Evolutionary conservation across 2,888 invertebrate genomes (phyloP), one percentile per base, ranked within the genome.

Genomic region (Hybos culiciformis): DNA sequence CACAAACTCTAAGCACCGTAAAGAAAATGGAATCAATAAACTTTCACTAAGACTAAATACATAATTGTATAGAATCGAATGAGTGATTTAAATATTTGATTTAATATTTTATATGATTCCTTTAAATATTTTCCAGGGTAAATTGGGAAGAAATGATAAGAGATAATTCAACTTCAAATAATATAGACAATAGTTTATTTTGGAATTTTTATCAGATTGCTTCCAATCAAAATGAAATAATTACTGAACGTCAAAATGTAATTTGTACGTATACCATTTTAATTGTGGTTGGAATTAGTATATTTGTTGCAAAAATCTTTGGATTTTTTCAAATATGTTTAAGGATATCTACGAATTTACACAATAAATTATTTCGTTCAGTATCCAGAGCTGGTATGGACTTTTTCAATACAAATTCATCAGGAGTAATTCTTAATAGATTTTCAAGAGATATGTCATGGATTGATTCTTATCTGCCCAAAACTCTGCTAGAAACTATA

Each of bases 361-460:
- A 90, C 58, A 76, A 82, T 52, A 67, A 59, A 4, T 83, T 88
- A 74, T 85, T 90, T 56, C 71, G 75, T 45, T 71, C 72, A 1
- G 71, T 83, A 0, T 72, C 79, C 1, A 66, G 73, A 48, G 73
- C 82, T 0, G 78, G 78, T 1, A 80, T 85, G 71, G 62, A 73
- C 17, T 88, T 88, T 68, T 88, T 88, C 60, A 81, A 86, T 54
- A 72, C 67, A 1, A 88, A 87, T 65, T 80, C 85, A 7, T 75
- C 77, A 48, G 80, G 80, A 14, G 57, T 67, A 42, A 73, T 81
- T 47, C 59, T 81, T 34, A 81, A 80, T 58, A 63, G 80, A 43
- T 80, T 81, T 59, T 74, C 80, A 0, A 80, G 78, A 58, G 80
- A 81, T 55, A 68, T 76, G 43, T 77, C 70, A 4, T 56, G 66